Evolutionary conservation across 2,888 invertebrate species (phyloP), one percentile per base, ranked within the genome.

Genomic region (Andrena marginata): DNA sequence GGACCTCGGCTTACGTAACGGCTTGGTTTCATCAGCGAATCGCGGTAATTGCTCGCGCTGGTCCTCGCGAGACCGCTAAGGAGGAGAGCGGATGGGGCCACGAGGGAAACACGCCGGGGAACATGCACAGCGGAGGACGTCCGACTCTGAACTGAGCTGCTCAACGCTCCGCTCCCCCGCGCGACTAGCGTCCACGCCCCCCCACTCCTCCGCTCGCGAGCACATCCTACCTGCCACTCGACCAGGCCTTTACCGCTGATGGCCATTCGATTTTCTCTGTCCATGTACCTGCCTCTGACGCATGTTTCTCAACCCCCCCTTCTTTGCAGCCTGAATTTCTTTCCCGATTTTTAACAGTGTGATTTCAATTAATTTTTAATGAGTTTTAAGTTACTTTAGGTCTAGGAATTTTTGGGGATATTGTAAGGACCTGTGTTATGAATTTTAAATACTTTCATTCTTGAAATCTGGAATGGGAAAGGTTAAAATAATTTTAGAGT

Each of bases 91-190:
- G 8, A 51, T 3, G 16, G 3, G 2, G 8, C 16, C 31, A 56
- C 8, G 29, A 26, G 42, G 31, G 60, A 68, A 42, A 20, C 69
- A 3, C 16, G n/a, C 35, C n/a, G 29, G 7, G 7, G 48, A 51
- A 72, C 85, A 82, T 20, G 73, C 82, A 83, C 74, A 82, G 86
- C 86, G 84, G 84, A 80, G 78, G 78, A 87, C 90, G 87, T 91
- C 87, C 89, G 89, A 87, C 89, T 91, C 87, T 82, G 84, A 88
- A 81, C 90, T 88, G 90, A 89, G 83, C 74, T 76, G 76, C 78
- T 81, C 54, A 49, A 60, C 62, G 48, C 51, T 62, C 59, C 49
- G 54, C 75, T 79, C 63, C 73, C 82, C 82, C 62, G 73, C 72
- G 65, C 71, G 51, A 81, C 85, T 69, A 71, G 72, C 60, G 16